A percentile compares a stretch with the other conserved stretches of the same genome.
Evolutionary conservation across 2,797 vertebrate species (phyloP).

Genomic region (Bryconaethiops microstoma): DNA sequence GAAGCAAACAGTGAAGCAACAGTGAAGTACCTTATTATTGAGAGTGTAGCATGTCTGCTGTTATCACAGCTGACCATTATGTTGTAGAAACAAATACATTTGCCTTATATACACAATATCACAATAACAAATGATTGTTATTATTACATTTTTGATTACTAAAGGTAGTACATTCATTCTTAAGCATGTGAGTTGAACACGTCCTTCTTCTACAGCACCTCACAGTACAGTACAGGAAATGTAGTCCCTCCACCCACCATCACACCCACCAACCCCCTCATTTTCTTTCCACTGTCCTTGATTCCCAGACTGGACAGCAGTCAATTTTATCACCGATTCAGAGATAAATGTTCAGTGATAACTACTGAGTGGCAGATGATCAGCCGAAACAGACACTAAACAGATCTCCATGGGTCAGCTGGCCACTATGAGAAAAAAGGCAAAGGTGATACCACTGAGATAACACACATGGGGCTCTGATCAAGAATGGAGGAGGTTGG

Average conservation of each 20-base stretch:
- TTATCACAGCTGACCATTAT: background rate
- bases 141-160: background rate
- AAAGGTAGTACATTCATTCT: background rate
- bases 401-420: conserved; percentile 67
- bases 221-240: background rate
- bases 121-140: background rate
- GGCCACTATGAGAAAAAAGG: conserved; percentile 60
- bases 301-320: conserved; percentile 59
- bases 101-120: background rate
- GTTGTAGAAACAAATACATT: background rate
- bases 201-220: background rate
- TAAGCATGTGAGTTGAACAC: background rate
- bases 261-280: background rate
- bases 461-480: conserved; percentile 60
- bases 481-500: conserved; percentile 67
- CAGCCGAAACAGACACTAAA: conserved; percentile 73
- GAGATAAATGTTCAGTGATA: conserved; percentile 63
- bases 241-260: too few relatives aligned
- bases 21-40: too few relatives aligned
- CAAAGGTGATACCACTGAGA: conserved; percentile 59
- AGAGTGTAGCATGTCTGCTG: too few relatives aligned
- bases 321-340: conserved; percentile 65
- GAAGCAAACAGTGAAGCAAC: too few relatives aligned
- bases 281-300: conserved; percentile 43
- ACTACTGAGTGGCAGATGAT: conserved; percentile 73